A percentile compares a stretch with the other conserved stretches of the same genome.
phyloP scores from a whole-genome alignment of 2,888 invertebrate species.

The Lucinisca nassula region DNA sequence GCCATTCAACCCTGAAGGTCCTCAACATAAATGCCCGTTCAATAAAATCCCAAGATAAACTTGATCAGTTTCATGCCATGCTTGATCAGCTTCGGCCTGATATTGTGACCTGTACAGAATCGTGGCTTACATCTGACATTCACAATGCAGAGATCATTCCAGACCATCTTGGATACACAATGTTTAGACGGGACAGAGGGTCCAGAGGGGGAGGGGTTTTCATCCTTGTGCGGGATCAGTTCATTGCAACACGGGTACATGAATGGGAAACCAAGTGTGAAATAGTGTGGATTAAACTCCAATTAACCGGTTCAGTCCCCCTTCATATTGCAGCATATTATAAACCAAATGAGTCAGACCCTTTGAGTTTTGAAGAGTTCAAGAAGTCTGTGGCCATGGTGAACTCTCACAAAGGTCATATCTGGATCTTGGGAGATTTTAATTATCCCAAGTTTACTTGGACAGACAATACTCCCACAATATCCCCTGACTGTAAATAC shows the following conservation, averaged over 20 bases:
- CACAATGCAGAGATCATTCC: not conserved
- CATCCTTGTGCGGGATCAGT: not conserved
- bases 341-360: not conserved
- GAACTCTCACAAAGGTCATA: not conserved
- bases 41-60: not conserved
- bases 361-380: not conserved
- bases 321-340: not conserved
- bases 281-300: not conserved
- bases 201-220: too few relatives aligned
- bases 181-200: too few relatives aligned
- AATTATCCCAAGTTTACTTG: not conserved
- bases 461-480: not conserved
- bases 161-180: too few relatives aligned
- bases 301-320: not conserved
- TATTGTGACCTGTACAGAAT: not conserved
- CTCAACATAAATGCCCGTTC: not conserved
- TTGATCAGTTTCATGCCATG: not conserved
- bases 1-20: not conserved
- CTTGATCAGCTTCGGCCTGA: not conserved
- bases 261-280: too few relatives aligned
- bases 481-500: not conserved
- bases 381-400: not conserved
- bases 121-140: not conserved
- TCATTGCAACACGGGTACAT: too few relatives aligned
- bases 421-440: not conserved